Evolutionary conservation across 2,888 invertebrate genomes (phyloP).

Genomic region (Aricia artaxerxes): DNA sequence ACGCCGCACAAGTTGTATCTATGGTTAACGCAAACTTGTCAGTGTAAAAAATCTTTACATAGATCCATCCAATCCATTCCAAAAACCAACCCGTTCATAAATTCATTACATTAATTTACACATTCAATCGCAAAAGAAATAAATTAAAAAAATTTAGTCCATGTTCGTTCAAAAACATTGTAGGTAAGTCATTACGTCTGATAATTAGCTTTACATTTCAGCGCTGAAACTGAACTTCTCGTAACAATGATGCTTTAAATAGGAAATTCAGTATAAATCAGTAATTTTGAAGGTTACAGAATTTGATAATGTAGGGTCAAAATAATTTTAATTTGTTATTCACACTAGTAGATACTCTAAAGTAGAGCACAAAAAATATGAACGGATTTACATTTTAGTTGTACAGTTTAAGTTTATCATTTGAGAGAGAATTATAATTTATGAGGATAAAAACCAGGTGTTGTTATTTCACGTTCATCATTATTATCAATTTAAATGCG

Average conservation of each 20-base stretch:
- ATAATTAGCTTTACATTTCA: background rate
- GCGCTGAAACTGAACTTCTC: background rate
- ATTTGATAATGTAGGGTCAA: background rate
- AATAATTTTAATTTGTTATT: background rate
- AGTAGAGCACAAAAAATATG: background rate
- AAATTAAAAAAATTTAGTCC: too few relatives aligned
- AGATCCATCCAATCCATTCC: too few relatives aligned
- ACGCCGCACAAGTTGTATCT: background rate
- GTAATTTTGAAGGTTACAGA: background rate
- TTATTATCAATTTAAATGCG: conserved; percentile 22
- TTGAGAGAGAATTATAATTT: background rate
- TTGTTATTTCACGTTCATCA: conserved; percentile 11
- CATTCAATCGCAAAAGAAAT: too few relatives aligned
- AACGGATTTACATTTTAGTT: background rate
- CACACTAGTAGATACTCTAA: background rate
- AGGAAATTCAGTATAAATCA: background rate
- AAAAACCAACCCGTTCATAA: too few relatives aligned
- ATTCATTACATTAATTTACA: too few relatives aligned
- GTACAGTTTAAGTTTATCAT: background rate
- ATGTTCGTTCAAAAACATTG: too few relatives aligned
- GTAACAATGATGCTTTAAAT: background rate
- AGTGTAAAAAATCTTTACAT: background rate
- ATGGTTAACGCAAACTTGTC: background rate
- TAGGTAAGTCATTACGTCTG: too few relatives aligned
- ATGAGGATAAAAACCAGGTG: background rate